These are phyloP conservation scores for Alosa alosa DNA, from an alignment of 2,113 vertebrate genomes.

Conservation along the genomic window DNA sequence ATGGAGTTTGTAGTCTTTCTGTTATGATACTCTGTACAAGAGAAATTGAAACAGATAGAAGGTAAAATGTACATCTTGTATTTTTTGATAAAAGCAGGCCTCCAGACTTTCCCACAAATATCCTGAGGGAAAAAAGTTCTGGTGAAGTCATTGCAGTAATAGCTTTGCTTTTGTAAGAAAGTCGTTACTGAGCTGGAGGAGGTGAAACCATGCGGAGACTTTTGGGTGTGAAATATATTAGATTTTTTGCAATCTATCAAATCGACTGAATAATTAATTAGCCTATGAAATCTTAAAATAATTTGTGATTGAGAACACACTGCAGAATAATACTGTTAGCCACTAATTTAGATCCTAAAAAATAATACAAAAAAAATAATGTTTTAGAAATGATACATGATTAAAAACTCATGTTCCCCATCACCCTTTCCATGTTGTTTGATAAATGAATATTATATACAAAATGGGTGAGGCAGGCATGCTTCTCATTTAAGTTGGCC, in stretches of 20 bases:
- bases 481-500: too few relatives aligned
- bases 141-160: not conserved
- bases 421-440: too few relatives aligned
- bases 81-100: too few relatives aligned
- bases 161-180: not conserved
- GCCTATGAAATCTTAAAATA: not conserved
- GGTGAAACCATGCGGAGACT: not conserved
- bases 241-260: not conserved
- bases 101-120: too few relatives aligned
- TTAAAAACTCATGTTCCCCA: too few relatives aligned
- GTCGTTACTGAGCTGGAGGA: not conserved
- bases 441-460: too few relatives aligned
- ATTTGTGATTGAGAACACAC: not conserved
- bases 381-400: too few relatives aligned
- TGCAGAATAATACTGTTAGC: not conserved
- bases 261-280: not conserved
- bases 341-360: not conserved
- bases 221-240: not conserved
- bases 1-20: not conserved
- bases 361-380: not conserved
- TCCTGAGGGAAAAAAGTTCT: not conserved
- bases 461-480: too few relatives aligned
- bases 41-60: not conserved
- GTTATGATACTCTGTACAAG: not conserved
- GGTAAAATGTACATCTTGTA: conserved; percentile 11